phyloP scores from a whole-genome alignment of 23 tunicate genomes.

The Diplosoma virens region DNA sequence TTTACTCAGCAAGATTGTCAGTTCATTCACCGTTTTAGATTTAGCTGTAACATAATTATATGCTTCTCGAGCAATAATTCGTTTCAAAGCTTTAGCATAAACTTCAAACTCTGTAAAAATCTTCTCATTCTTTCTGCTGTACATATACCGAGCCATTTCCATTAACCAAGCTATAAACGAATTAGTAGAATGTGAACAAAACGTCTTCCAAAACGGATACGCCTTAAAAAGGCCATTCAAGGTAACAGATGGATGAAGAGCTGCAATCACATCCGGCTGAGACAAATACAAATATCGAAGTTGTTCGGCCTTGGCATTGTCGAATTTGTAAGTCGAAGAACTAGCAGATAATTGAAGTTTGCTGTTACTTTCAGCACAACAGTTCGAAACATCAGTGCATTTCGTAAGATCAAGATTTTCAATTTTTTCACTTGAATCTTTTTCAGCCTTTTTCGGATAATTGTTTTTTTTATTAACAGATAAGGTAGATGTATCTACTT shows the following conservation, averaged over 20 bases:
- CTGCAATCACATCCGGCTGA: slow-evolving; percentile 38
- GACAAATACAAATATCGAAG: slow-evolving; percentile 6
- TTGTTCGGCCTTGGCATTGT: slow-evolving; percentile 8
- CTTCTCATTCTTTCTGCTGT: not conserved
- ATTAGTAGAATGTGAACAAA: not conserved
- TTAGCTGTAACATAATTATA: not conserved
- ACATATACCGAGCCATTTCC: slow-evolving; percentile 18
- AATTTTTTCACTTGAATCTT: not conserved
- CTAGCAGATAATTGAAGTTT: no score
- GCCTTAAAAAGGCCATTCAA: slow-evolving; percentile 14
- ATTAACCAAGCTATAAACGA: slow-evolving; percentile 26
- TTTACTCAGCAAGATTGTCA: not conserved
- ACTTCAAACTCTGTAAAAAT: not conserved
- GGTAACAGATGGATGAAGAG: not conserved
- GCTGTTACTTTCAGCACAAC: no score
- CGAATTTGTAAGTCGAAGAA: no score
- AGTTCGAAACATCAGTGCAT: no score
- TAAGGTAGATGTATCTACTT: not conserved
- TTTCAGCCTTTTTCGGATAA: not conserved
- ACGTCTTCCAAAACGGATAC: slow-evolving; percentile 22
- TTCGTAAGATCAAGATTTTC: not conserved
- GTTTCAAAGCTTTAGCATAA: not conserved
- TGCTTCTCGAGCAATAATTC: not conserved
- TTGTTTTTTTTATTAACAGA: not conserved
- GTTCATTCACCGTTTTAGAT: not conserved